Base-by-base conservation (phyloP, 92 coral and sea anemone species). In the Metridium senile region DNA sequence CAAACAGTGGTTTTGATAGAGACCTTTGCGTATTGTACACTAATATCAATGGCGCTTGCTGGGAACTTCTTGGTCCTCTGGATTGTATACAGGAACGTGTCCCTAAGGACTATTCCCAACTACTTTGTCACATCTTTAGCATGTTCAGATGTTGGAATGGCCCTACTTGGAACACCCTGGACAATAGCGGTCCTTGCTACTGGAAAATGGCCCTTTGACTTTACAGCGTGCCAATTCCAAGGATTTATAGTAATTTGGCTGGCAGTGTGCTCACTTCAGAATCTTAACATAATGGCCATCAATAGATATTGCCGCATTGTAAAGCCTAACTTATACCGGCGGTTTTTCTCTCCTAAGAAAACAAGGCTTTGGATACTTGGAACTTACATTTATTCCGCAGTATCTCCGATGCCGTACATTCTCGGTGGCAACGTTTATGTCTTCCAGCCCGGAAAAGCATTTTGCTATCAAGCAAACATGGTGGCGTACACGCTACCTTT, bases 91-190 rank as follows among this genome's bases (percentile, higher is more conserved):
- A 82, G 76, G 68, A 87, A 87, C 35, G 79, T 58, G 17, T 73
- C 77, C 0, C 87, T 87, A 18, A 83, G 91, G 27, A 82, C 85
- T 23, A 87, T 87, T 9, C 84, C 91, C 26, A 81, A 84, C 49
- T 87, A 82, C 46, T 87, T 87, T 17, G 91, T 87, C 20, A 82
- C 77, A n/a, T 87, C 91, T 6, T 34, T 87, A 64, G 87, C 91
- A 11, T 58, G 59, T 51, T 58, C 91, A 0, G 91, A 87, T 33
- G 66, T 87, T 17, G 75, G 71, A 0, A 87, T 87, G 87, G 63
- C 76, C 26, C 31, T 67, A 23, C 22, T 87, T 9, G 81, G 74
- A 18, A 81, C 91, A 20, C 91, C 91, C 22, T 87, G 78, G 70
- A 75, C 91, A 22, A 73, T 87, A 0, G 84, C 75, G 3, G 84